Evolutionary conservation across 1,140 invertebrate species (phyloP).

Genomic region (Pseudomyrmex dendroicus): DNA sequence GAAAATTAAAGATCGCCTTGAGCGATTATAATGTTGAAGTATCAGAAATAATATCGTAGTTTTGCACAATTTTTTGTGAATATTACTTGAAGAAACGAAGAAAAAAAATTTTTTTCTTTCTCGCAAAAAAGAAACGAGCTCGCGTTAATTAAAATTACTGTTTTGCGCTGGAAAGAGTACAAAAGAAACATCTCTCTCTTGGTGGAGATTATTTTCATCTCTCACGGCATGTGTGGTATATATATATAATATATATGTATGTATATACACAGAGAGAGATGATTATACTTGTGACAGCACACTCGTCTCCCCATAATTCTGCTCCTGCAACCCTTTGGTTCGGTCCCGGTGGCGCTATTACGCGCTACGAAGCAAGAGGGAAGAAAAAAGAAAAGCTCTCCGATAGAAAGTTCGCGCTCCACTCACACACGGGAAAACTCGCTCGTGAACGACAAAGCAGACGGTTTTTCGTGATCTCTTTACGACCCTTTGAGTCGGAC

Average conservation of each 20-base stretch:
- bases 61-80: not conserved
- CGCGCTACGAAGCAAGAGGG: conserved; percentile 38
- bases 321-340: conserved; percentile 24
- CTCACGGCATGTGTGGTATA: not conserved
- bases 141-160: too few species aligned
- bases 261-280: not conserved
- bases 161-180: not conserved
- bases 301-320: conserved; percentile 55
- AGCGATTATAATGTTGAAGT: not conserved
- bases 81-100: too few species aligned
- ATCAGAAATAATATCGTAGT: not conserved
- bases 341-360: conserved; percentile 41
- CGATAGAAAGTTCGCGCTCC: conserved; percentile 16
- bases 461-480: conserved; percentile 44
- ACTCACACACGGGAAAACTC: not conserved
- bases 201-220: conserved; percentile 22
- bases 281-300: conserved; percentile 54
- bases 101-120: too few species aligned
- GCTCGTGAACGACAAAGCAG: conserved; percentile 11
- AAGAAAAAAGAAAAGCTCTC: conserved; percentile 3
- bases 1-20: not conserved
- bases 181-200: not conserved
- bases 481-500: conserved; percentile 22
- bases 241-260: not conserved
- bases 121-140: too few species aligned